These are phyloP conservation scores for Leptodactylus fuscus DNA, from an alignment of 2,113 vertebrate species.

Conservation along the genomic window DNA sequence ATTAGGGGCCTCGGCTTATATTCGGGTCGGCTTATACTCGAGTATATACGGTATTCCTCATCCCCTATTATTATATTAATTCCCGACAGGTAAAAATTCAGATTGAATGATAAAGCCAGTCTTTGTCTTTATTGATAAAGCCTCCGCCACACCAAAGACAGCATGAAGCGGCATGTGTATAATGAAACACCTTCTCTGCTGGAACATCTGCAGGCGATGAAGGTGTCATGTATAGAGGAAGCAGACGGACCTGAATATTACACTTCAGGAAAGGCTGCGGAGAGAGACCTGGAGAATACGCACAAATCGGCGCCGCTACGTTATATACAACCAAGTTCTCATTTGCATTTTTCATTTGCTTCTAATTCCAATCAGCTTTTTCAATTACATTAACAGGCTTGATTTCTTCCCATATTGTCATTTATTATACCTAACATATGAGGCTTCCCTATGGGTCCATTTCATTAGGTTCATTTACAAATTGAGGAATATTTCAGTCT, in stretches of 20 bases:
- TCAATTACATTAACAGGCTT: conserved; percentile 15
- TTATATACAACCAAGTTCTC: neutral
- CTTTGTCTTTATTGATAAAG: neutral
- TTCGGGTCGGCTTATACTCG: no score
- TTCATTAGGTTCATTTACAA: conserved; percentile 36
- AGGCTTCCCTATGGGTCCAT: conserved; percentile 1
- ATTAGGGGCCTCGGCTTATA: no score
- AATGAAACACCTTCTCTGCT: neutral
- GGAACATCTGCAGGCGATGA: neutral
- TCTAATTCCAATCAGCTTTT: conserved; percentile 25
- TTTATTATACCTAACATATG: conserved; percentile 30
- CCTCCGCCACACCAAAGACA: neutral
- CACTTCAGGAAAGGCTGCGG: neutral
- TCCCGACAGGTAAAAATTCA: neutral
- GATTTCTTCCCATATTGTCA: conserved; percentile 14
- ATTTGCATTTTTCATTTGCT: neutral
- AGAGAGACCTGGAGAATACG: neutral
- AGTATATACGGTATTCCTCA: no score
- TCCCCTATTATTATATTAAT: no score
- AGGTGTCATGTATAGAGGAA: neutral
- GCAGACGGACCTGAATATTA: neutral
- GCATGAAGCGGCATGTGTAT: neutral
- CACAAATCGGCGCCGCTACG: neutral
- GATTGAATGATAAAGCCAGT: neutral
- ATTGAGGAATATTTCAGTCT: conserved; percentile 40